These are phyloP conservation scores for Hybos culiciformis DNA, from an alignment of 2,888 invertebrate species.

Conservation along the genomic window DNA sequence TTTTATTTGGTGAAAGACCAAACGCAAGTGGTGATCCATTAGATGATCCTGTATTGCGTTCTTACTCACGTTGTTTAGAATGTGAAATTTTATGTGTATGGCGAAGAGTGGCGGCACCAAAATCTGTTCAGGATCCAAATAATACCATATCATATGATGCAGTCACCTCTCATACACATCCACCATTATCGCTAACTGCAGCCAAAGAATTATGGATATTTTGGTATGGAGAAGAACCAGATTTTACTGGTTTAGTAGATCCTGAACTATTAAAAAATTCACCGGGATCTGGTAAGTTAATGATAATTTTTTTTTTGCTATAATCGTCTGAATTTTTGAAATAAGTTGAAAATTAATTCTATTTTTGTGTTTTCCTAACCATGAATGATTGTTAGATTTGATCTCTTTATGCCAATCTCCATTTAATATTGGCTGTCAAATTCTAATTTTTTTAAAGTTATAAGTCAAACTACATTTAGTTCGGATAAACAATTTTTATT, in stretches of 20 bases:
- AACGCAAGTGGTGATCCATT: slow-evolving; percentile 50
- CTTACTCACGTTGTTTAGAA: slow-evolving; percentile 81
- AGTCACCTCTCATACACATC: slow-evolving; percentile 43
- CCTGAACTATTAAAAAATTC: slow-evolving; percentile 65
- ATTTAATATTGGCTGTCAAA: too few relatives aligned
- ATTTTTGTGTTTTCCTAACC: too few relatives aligned
- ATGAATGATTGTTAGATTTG: too few relatives aligned
- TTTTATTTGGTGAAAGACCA: slow-evolving; percentile 59
- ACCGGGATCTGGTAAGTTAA: slow-evolving; percentile 55
- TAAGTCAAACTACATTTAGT: too few relatives aligned
- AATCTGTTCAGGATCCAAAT: slow-evolving; percentile 37
- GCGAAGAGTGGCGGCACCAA: slow-evolving; percentile 68
- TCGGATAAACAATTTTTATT: too few relatives aligned
- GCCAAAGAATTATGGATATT: slow-evolving; percentile 99
- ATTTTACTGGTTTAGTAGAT: slow-evolving; percentile 69
- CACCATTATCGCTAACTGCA: slow-evolving; percentile 68
- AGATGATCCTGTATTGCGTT: slow-evolving; percentile 80
- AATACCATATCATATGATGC: slow-evolving; percentile 38
- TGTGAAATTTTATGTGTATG: slow-evolving; percentile 96
- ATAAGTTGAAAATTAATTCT: too few relatives aligned
- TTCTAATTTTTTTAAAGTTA: too few relatives aligned
- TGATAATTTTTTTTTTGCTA: background rate
- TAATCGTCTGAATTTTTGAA: too few relatives aligned
- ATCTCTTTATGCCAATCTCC: too few relatives aligned
- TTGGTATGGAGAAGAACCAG: slow-evolving; percentile 98